phyloP scores from a whole-genome alignment of 2,888 invertebrate species.

The Trichacis sp. region DNA sequence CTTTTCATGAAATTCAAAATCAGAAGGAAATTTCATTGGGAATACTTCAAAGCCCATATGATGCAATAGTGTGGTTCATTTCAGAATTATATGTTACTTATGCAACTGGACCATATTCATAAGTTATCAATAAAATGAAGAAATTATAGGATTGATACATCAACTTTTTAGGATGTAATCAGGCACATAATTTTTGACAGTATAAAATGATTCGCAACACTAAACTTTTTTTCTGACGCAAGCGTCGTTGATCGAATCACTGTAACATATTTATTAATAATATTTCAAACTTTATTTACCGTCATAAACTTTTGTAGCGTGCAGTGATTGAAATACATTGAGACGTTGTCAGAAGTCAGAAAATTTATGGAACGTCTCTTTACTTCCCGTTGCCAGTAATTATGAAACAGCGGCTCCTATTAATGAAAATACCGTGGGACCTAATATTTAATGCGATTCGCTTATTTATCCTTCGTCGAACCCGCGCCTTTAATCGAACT shows the following conservation, averaged over 20 bases:
- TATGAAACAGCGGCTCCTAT: neutral
- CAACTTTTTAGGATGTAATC: too few relatives aligned
- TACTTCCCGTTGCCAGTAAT: slow-evolving; percentile 1
- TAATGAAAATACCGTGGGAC: slow-evolving; percentile 18
- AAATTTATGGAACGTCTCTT: neutral
- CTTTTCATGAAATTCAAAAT: too few relatives aligned
- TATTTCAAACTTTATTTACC: neutral
- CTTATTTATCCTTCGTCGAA: slow-evolving; percentile 20
- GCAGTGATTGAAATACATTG: neutral
- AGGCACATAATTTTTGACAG: too few relatives aligned
- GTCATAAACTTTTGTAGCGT: neutral
- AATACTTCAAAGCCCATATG: too few relatives aligned
- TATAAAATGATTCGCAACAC: too few relatives aligned
- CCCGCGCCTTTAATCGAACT: slow-evolving; percentile 26
- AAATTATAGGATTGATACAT: too few relatives aligned
- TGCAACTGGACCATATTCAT: too few relatives aligned
- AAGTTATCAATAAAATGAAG: too few relatives aligned
- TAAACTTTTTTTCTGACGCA: too few relatives aligned
- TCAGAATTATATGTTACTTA: too few relatives aligned
- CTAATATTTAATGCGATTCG: slow-evolving; percentile 14
- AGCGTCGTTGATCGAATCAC: neutral
- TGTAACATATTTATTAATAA: neutral
- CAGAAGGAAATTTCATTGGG: too few relatives aligned
- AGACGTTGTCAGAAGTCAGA: neutral
- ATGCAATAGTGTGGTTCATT: too few relatives aligned